phyloP scores from a whole-genome alignment of 2,888 invertebrate species.

The Lysandra bellargus region DNA sequence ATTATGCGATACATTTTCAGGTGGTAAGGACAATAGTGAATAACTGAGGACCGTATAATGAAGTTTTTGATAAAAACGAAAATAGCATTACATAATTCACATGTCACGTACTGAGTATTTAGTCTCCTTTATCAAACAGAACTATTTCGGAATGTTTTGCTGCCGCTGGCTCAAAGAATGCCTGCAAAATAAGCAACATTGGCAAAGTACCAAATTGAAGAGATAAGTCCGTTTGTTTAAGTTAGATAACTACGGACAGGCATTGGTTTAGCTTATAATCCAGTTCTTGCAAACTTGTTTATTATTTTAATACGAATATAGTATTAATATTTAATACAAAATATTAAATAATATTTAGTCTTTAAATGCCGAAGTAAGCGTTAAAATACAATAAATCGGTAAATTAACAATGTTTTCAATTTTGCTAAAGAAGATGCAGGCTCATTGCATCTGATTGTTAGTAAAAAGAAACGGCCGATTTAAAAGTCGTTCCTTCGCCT shows the following conservation, averaged over 20 bases:
- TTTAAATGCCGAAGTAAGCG: too few species aligned
- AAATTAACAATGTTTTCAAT: background rate
- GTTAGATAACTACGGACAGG: slow-evolving; percentile 19
- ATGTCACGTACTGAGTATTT: background rate
- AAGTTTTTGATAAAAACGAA: background rate
- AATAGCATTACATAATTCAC: background rate
- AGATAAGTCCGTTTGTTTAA: slow-evolving; percentile 33
- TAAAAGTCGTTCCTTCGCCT: background rate
- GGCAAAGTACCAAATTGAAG: slow-evolving; percentile 32
- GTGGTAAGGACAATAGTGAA: too few species aligned
- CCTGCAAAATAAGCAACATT: slow-evolving; percentile 28
- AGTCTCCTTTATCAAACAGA: background rate
- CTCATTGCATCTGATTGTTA: background rate
- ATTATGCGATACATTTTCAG: too few species aligned
- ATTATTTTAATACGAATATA: background rate
- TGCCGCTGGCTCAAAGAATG: slow-evolving; percentile 25
- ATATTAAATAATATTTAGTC: too few species aligned
- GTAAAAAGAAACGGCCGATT: background rate
- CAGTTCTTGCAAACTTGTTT: background rate
- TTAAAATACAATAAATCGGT: too few species aligned
- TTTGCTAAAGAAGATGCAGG: background rate
- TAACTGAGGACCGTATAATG: background rate
- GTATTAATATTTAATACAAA: too few species aligned
- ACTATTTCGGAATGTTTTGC: background rate
- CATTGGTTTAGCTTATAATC: background rate